Base-by-base conservation (phyloP, 2,797 vertebrate genomes). In the Peromyscus nudipes region DNA sequence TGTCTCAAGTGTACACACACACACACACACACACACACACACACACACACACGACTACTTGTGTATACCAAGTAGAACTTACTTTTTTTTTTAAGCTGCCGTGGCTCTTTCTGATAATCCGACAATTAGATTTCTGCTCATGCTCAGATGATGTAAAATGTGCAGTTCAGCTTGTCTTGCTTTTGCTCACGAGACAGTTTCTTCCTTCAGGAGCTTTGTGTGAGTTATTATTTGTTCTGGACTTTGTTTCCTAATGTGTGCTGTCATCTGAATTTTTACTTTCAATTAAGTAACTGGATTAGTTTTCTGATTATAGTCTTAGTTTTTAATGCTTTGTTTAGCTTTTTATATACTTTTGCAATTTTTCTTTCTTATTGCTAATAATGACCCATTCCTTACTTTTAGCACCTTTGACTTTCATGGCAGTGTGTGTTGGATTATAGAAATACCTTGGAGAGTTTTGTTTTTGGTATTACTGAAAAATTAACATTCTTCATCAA, bases 401-500 rank as follows among this genome's bases (percentile, higher is more conserved):
- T 88, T 57, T 71, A 82, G 60, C 29, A 90, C 3, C 60, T 94
- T 89, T 92, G 43, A 92, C 46, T 85, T 97, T 69, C 76, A 75
- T 94, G 57, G 92, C 67, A 83, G 0, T 55, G 3, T 79, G 40
- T 13, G 13, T 40, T 95, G 71, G 52, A 69, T 57, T 86, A 65
- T 64, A 77, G 82, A 92, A 96, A 85, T 19, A 27, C 16, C 8
- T 57, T 31, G 69, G 16, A 29, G 25, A 73, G 37, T 60, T 73
- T 88, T 57, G n/a, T 25, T 88, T 75, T 73, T 13, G 17, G 4
- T 82, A 52, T 83, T 91, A 52, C 40, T 55, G 31, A 21, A 75
- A 97, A 95, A 89, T 75, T 91, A 86, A 55, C 73, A 31, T 73
- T 46, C 23, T 77, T 89, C 19, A 82, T 93, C 71, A 93, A 14